Conservation (phyloP, 2,113 vertebrate genomes). For the Gallinago media region DNA sequence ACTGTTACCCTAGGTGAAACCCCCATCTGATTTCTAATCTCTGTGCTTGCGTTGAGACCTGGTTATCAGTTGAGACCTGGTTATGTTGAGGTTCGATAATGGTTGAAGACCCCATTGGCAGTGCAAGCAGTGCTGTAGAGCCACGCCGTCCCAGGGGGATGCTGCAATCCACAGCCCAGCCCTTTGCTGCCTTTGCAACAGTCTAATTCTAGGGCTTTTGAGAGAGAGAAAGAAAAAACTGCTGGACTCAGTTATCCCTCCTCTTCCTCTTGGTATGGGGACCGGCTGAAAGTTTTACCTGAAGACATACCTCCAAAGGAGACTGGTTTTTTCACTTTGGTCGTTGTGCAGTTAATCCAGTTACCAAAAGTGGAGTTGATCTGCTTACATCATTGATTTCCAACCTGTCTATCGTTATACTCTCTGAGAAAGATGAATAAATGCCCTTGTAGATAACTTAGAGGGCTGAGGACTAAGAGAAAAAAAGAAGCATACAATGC, state of each 20-base stretch:
- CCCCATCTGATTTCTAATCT: background rate
- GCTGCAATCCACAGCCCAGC: background rate
- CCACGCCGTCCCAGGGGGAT: fast-evolving
- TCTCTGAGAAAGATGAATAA: slow-evolving; percentile 21
- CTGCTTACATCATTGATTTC: background rate
- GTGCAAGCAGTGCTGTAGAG: background rate
- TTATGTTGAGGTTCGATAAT: background rate
- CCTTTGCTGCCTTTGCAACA: background rate
- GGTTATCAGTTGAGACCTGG: background rate
- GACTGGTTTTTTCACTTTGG: background rate
- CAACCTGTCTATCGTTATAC: background rate
- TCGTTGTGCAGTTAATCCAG: background rate
- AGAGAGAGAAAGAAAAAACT: background rate
- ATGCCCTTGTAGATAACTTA: background rate
- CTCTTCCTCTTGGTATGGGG: background rate
- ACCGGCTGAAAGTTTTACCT: background rate
- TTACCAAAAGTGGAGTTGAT: background rate
- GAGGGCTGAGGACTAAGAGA: background rate
- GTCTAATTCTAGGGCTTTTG: background rate
- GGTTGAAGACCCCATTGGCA: background rate
- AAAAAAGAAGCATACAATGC: background rate
- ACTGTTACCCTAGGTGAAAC: background rate
- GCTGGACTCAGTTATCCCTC: background rate
- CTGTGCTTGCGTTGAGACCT: background rate
- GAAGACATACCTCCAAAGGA: background rate